Conservation (phyloP, 1,140 invertebrate genomes). For the Heliconius eleuchia region DNA sequence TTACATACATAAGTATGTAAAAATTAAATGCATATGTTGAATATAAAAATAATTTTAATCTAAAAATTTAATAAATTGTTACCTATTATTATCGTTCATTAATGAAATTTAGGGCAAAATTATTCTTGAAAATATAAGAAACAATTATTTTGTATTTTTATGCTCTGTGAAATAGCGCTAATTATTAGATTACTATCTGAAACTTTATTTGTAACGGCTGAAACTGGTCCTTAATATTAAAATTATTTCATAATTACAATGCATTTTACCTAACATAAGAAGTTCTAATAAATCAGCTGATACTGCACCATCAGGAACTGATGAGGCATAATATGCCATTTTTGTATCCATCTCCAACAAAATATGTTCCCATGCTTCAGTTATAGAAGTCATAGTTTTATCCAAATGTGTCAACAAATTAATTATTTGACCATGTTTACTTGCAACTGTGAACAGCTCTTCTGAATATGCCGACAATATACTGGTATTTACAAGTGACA, state of each 20-base stretch:
- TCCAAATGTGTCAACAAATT: constrained; percentile 87
- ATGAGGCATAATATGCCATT: constrained; percentile 92
- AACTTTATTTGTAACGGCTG: too few relatives aligned
- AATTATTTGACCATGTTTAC: constrained; percentile 87
- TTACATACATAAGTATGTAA: too few relatives aligned
- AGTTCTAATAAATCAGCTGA: constrained; percentile 96
- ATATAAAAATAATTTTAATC: too few relatives aligned
- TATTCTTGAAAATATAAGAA: too few relatives aligned
- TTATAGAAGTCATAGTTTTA: constrained; percentile 91
- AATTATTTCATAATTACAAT: background rate
- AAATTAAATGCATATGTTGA: too few relatives aligned
- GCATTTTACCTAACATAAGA: constrained; percentile 89
- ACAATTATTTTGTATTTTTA: too few relatives aligned
- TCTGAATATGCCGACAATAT: constrained; percentile 85
- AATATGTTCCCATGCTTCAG: constrained; percentile 97
- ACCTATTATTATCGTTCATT: too few relatives aligned
- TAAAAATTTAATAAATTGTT: too few relatives aligned
- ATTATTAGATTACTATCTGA: too few relatives aligned
- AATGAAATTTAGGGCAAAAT: too few relatives aligned
- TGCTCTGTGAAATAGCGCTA: too few relatives aligned
- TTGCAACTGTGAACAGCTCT: constrained; percentile 87
- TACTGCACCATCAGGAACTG: constrained; percentile 89
- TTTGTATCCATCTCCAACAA: constrained; percentile 97
- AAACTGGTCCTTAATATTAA: background rate
- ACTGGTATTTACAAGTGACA: constrained; percentile 84